These are phyloP conservation scores for Australoheros facetus DNA, from an alignment of 2,797 vertebrate species.

Conservation along the genomic window DNA sequence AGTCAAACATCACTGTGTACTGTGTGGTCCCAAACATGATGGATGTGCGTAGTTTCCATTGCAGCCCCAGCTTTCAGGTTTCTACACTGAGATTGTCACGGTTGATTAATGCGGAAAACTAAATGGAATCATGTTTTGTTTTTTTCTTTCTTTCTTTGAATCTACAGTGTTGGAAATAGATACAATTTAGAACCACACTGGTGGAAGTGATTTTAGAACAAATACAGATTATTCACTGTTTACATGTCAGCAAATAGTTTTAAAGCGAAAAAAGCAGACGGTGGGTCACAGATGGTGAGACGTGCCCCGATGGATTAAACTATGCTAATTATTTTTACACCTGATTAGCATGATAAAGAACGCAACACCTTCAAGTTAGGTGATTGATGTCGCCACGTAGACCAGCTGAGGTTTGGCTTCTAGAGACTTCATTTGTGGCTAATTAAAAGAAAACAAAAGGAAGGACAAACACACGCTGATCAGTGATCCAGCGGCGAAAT, in stretches of 20 bases:
- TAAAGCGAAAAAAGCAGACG: neutral
- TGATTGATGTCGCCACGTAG: constrained; percentile 67
- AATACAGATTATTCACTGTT: neutral
- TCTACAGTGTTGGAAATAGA: neutral
- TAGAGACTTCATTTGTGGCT: constrained; percentile 68
- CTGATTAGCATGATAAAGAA: constrained; percentile 77
- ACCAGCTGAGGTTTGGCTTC: constrained; percentile 49
- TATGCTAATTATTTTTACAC: constrained; percentile 71
- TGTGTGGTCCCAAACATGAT: constrained; percentile 47
- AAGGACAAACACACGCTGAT: constrained; percentile 72
- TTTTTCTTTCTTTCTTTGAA: neutral
- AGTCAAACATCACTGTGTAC: constrained; percentile 8
- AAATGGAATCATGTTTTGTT: constrained; percentile 12
- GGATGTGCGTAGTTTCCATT: constrained; percentile 38
- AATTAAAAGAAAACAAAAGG: constrained; percentile 78
- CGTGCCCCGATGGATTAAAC: constrained; percentile 44
- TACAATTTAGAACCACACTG: neutral
- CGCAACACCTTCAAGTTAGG: constrained; percentile 37
- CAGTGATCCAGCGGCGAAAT: constrained; percentile 21
- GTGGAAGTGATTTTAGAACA: neutral
- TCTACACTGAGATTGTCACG: constrained; percentile 11
- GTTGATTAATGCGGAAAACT: constrained; percentile 37
- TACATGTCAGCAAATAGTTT: neutral
- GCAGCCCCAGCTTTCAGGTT: constrained; percentile 20
- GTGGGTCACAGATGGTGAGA: constrained; percentile 45